These are phyloP conservation scores for Uria lomvia DNA, from an alignment of 2,113 vertebrate genomes.

Conservation along the genomic window DNA sequence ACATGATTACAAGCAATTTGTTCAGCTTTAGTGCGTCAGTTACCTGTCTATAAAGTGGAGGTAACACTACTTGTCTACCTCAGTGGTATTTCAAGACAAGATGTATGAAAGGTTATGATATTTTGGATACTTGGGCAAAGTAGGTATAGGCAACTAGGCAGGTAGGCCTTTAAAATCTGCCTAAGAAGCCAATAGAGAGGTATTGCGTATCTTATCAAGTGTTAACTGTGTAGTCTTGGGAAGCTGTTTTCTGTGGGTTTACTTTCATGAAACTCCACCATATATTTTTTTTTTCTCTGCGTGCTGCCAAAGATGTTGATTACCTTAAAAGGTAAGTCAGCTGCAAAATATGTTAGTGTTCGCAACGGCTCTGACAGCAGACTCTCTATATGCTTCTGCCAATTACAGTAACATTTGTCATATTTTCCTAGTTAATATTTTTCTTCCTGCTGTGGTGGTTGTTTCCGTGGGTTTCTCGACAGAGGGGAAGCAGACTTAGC, in stretches of 20 bases:
- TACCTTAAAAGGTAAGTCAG: conserved; percentile 13
- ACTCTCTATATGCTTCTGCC: background rate
- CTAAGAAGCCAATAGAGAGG: background rate
- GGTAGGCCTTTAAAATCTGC: background rate
- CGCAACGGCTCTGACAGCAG: background rate
- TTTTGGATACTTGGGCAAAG: background rate
- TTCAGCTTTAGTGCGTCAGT: background rate
- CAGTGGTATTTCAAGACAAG: background rate
- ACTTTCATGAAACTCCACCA: background rate
- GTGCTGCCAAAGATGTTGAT: background rate
- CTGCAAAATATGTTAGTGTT: background rate
- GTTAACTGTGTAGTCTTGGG: background rate
- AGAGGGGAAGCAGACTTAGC: background rate
- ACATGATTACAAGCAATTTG: background rate
- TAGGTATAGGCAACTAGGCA: background rate
- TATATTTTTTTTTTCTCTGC: background rate
- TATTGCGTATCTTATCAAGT: background rate
- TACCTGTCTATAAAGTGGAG: background rate
- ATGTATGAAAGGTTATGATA: background rate
- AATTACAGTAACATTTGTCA: conserved; percentile 40
- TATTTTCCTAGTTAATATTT: conserved; percentile 39
- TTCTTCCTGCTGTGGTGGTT: background rate
- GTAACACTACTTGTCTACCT: background rate
- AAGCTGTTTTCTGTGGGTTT: background rate
- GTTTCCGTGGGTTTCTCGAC: background rate